Conservation (phyloP, 2,113 vertebrate genomes). For the Podilymbus podiceps region DNA sequence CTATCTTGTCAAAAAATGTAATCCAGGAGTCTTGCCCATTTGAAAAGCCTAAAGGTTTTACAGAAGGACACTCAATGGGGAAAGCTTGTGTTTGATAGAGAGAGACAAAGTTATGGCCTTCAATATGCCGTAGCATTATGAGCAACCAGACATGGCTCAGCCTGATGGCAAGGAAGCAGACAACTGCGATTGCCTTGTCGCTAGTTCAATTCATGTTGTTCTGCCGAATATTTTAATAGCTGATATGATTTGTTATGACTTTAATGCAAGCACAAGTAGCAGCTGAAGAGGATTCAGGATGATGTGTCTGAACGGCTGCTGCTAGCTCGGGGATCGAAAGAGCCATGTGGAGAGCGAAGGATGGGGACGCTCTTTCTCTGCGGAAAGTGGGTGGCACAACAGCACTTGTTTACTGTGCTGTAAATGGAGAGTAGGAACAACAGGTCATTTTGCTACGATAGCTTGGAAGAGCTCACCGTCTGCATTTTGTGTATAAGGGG, state of each 20-base stretch:
- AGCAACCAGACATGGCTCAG: background rate
- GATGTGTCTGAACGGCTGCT: background rate
- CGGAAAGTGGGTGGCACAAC: rapidly evolving
- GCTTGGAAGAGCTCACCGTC: background rate
- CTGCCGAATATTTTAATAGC: background rate
- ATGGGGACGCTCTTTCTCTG: background rate
- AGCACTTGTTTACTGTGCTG: background rate
- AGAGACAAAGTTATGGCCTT: background rate
- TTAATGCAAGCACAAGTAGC: background rate
- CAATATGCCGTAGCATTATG: rapidly evolving
- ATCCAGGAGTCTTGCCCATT: background rate
- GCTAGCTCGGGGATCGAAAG: background rate
- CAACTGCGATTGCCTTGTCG: rapidly evolving
- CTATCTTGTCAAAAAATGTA: constrained; percentile 51
- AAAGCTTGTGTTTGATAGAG: background rate
- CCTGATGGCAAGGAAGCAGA: background rate
- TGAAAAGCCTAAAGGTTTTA: background rate
- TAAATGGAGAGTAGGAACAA: background rate
- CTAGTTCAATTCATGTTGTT: background rate
- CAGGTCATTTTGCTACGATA: rapidly evolving
- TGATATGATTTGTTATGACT: background rate
- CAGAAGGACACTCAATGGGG: background rate
- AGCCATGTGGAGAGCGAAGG: background rate
- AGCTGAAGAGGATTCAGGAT: background rate
- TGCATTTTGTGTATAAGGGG: background rate